phyloP scores from a whole-genome alignment of 2,113 vertebrate genomes.

The Pipra filicauda region DNA sequence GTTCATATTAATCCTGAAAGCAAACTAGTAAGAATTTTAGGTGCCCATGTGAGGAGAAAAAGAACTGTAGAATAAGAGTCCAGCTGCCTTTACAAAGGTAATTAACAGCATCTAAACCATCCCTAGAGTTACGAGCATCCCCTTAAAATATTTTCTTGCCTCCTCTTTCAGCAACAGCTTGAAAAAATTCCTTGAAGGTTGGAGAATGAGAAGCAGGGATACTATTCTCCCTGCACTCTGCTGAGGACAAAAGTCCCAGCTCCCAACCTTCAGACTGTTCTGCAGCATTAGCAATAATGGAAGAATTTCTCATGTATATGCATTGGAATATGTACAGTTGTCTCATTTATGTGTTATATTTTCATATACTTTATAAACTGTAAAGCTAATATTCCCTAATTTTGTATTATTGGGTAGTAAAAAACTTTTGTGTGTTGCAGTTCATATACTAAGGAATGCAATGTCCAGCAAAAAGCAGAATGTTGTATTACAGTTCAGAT shows the following conservation, averaged over 20 bases:
- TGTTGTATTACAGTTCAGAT: not conserved
- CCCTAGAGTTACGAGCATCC: not conserved
- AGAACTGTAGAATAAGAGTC: not conserved
- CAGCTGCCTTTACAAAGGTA: not conserved
- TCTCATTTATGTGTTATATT: not conserved
- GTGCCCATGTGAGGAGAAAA: not conserved
- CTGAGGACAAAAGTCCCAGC: not conserved
- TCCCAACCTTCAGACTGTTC: not conserved
- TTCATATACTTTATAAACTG: not conserved
- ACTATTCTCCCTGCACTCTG: not conserved
- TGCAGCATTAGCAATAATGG: not conserved
- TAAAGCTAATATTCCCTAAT: not conserved
- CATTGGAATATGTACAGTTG: not conserved
- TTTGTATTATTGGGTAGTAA: not conserved
- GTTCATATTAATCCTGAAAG: not conserved
- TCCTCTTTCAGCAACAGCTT: not conserved
- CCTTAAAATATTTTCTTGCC: not conserved
- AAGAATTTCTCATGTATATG: not conserved
- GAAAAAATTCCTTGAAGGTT: not conserved
- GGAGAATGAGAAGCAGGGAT: not conserved
- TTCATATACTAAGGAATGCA: not conserved
- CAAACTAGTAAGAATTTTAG: not conserved
- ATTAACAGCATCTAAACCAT: not conserved
- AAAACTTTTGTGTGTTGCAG: not conserved
- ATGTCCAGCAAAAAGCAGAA: not conserved